A percentile compares a stretch with the other conserved stretches of the same genome.
phyloP scores from a whole-genome alignment of 2,888 invertebrate species.

The Neelides folsomi region DNA sequence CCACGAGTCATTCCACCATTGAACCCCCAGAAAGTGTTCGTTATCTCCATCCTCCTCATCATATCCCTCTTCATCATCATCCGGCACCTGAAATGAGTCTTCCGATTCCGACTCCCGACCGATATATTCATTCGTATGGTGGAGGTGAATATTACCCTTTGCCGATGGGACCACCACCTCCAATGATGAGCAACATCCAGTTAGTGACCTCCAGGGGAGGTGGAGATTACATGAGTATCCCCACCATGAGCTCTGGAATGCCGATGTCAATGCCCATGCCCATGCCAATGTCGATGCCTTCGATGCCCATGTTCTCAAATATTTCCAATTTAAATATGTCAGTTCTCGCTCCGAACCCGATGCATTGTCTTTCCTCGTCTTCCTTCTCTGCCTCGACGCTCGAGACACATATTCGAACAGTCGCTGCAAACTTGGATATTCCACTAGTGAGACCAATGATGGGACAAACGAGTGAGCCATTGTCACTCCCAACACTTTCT shows the following conservation, averaged over 20 bases:
- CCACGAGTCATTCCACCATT: conserved; percentile 4
- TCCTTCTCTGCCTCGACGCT: conserved; percentile 24
- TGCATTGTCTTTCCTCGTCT: conserved; percentile 12
- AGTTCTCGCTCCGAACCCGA: conserved; percentile 6
- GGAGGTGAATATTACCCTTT: conserved; percentile 4
- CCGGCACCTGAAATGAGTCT: neutral
- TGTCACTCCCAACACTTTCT: too few relatives aligned
- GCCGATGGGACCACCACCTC: conserved; percentile 14
- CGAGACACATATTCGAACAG: conserved; percentile 31
- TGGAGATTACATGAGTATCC: conserved; percentile 12
- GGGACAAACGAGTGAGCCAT: too few relatives aligned
- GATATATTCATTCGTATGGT: too few relatives aligned
- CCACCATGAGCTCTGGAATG: conserved; percentile 17
- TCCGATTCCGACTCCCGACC: too few relatives aligned
- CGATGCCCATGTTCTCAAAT: conserved; percentile 11
- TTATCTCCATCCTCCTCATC: neutral
- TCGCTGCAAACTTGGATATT: conserved; percentile 32
- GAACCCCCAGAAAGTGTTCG: neutral
- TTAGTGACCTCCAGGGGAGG: conserved; percentile 19
- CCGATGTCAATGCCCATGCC: conserved; percentile 19
- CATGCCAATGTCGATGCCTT: conserved; percentile 13
- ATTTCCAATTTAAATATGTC: neutral
- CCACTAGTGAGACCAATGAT: conserved; percentile 29
- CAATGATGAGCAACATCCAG: conserved; percentile 28
- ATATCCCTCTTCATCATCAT: conserved; percentile 1